Base-by-base conservation (phyloP, 2,888 invertebrate genomes). In the Caenorhabditis auriculariae region DNA sequence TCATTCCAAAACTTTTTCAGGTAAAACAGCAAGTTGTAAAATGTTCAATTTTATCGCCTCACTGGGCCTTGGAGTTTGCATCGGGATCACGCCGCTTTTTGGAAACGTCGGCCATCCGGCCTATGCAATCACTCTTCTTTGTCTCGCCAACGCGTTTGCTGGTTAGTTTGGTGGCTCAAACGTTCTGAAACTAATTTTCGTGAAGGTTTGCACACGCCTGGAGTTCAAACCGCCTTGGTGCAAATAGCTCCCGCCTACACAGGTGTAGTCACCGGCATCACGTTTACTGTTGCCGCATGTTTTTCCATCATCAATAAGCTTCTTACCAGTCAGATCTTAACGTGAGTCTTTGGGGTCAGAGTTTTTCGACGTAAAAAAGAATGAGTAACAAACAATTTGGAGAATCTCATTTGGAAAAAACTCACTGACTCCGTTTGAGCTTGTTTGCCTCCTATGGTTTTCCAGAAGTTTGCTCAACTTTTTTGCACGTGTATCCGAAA, bases 171-270 rank as follows among this genome's bases (percentile, higher is more conserved):
- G n/a, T 23, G 17, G 28, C 26, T 27, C 23, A 39, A 12, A 27
- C 42, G 12, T 12, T 42, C 43, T 4, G 9, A 32, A 12, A 19
- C 15, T 9, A 43, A 21, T 47, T 12, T 15, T 27, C 12, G 39
- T 60, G 41, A 28, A 77, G 77, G 77, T 21, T 69, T 78, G 27
- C 79, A 79, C 54, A 78, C 78, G 4, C 78, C 78, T 6, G 79
- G 79, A 29, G 79, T 79, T 9, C 77, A 75, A 55, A 78, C 78
- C 4, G 79, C 79, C 4, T 57, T 79, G n/a, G 67, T 79, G n/a
- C 78, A 79, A 60, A 39, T 79, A 3, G 79, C 79, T 3, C 79
- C 79, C 15, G 78, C 77, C 5, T 79, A 74, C 56, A 74, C 77
- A 2, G 79, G 79, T 35, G 64, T 79, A 12, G 65, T 78, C 24